Evolutionary conservation across 2,888 invertebrate genomes (phyloP).

Genomic region (Arctia plantaginis): DNA sequence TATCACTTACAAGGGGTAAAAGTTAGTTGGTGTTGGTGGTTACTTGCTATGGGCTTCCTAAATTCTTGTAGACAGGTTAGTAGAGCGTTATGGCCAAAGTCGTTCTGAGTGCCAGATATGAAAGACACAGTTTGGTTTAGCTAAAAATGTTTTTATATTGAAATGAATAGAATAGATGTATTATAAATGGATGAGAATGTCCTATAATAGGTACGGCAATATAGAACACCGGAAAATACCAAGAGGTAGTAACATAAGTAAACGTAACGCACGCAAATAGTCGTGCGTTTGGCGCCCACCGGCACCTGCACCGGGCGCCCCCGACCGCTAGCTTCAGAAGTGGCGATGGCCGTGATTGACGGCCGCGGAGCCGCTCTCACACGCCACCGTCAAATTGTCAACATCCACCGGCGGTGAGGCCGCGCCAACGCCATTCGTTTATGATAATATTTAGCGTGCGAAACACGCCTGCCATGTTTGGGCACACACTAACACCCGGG

Average conservation of each 20-base stretch:
- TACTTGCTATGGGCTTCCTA: too few species aligned
- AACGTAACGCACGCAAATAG: not conserved
- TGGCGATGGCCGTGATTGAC: too few species aligned
- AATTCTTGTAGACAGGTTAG: too few species aligned
- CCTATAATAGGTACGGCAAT: not conserved
- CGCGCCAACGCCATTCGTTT: not conserved
- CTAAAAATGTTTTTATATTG: not conserved
- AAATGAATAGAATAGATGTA: not conserved
- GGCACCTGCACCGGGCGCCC: not conserved
- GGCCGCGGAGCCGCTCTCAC: not conserved
- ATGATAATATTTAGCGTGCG: not conserved
- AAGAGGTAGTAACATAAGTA: not conserved
- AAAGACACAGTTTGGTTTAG: not conserved
- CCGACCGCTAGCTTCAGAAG: too few species aligned
- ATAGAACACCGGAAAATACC: not conserved
- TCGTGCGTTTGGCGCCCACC: slow-evolving; percentile 1
- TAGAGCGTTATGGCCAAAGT: too few species aligned
- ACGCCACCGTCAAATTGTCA: not conserved
- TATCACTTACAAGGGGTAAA: too few species aligned
- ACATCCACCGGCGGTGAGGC: not conserved
- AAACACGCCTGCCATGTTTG: not conserved
- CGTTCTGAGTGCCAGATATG: not conserved
- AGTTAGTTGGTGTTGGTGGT: too few species aligned
- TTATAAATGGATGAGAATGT: not conserved
- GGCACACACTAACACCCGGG: not conserved